Evolutionary conservation across 2,113 vertebrate genomes (phyloP), one percentile per base, ranked within the genome.

Genomic region (Phaethornis superciliosus): DNA sequence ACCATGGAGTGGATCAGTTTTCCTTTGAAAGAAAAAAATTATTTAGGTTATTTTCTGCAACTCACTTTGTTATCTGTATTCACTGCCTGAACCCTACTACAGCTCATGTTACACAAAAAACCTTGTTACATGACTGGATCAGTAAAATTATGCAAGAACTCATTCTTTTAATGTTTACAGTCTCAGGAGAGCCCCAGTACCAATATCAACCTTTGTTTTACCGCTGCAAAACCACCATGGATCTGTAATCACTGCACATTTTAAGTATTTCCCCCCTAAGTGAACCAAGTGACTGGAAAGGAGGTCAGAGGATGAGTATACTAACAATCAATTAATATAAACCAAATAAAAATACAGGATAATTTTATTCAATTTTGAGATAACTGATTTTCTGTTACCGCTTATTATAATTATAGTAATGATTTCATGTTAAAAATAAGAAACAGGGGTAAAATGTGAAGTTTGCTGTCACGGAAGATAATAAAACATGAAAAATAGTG

Each of bases 1-100:
- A 99, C 99, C 99, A 99, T 99, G 19, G 99, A 99, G 97, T 99
- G 99, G 94, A 99, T 98, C 91, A 99, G 94, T 97, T 99, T 99
- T 80, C 99, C 99, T 97, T 96, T 75, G 70, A 92, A 95, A 93
- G 46, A 94, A 87, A 96, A 97, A 7, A 97, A 80, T 81, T 18
- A 76, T 89, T 92, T 15, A 65, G 30, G 47, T 94, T 95, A 96
- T 32, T 94, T 94, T 93, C 60, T 70, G 75, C 35, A 87, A 60
- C 65, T 83, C 51, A 76, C 12, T 91, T 60, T 35, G 6, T 42
- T 72, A 42, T 30, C 30, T 84, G 14, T 30, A 37, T 83, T 88
- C 69, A 84, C n/a, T 88, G 35, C 22, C 83, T 78, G 80, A 51
- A 77, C 6, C 12, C 40, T 46, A 63, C 9, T 27, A 75, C 5